Evolutionary conservation across 2,888 invertebrate genomes (phyloP).

Genomic region (Myathropa florea): DNA sequence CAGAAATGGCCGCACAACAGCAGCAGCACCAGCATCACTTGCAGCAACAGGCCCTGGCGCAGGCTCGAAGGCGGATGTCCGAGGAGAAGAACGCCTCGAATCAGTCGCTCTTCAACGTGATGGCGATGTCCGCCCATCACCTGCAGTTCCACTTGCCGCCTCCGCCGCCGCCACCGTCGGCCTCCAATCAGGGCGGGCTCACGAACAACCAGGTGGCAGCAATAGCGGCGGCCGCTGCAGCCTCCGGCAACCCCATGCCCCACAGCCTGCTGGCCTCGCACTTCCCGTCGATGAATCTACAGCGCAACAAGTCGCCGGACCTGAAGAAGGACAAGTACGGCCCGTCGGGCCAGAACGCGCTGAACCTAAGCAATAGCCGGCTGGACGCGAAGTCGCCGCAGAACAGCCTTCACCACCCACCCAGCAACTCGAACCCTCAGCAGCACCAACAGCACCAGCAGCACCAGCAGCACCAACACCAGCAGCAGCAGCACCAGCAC

Average conservation of each 20-base stretch:
- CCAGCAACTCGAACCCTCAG: slow-evolving; percentile 60
- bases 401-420: slow-evolving; percentile 67
- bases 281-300: slow-evolving; percentile 73
- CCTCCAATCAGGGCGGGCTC: slow-evolving; percentile 76
- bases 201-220: slow-evolving; percentile 85
- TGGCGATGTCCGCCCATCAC: slow-evolving; percentile 83
- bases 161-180: slow-evolving; percentile 83
- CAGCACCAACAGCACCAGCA: slow-evolving; percentile 73
- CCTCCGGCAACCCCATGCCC: slow-evolving; percentile 83
- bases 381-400: slow-evolving; percentile 65
- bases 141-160: slow-evolving; percentile 85
- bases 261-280: slow-evolving; percentile 84
- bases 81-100: slow-evolving; percentile 81
- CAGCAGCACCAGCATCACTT: slow-evolving; percentile 76
- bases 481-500: slow-evolving; percentile 74
- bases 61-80: slow-evolving; percentile 82
- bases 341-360: slow-evolving; percentile 81
- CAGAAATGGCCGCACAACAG: slow-evolving; percentile 78
- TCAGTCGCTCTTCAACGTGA: slow-evolving; percentile 83
- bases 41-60: slow-evolving; percentile 79
- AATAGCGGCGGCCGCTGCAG: slow-evolving; percentile 83
- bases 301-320: slow-evolving; percentile 74
- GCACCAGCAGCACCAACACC: slow-evolving; percentile 60
- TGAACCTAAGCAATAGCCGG: slow-evolving; percentile 84
- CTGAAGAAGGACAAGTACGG: slow-evolving; percentile 63